Conservation (phyloP, 1,140 invertebrate genomes). For the Archivesica marissinica region DNA sequence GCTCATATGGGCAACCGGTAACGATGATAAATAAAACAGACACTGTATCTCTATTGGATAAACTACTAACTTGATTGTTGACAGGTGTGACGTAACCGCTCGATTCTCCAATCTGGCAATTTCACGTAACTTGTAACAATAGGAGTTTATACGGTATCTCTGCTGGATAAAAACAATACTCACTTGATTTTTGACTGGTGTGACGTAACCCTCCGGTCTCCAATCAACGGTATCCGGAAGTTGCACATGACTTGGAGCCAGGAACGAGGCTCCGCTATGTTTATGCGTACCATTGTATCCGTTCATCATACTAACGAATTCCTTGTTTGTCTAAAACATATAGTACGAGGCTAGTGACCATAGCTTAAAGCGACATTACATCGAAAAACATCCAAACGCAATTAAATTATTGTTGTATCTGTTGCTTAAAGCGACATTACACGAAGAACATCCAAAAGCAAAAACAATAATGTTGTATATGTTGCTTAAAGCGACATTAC, state of each 20-base stretch:
- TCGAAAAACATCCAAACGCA: not conserved
- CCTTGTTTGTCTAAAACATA: constrained; percentile 70
- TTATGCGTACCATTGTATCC: constrained; percentile 59
- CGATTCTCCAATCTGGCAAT: constrained; percentile 73
- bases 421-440: not conserved
- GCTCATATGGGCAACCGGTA: no score
- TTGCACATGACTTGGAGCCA: constrained; percentile 54
- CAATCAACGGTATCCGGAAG: constrained; percentile 75
- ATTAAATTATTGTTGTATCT: not conserved
- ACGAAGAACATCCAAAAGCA: not conserved
- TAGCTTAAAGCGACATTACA: not conserved
- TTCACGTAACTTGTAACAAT: constrained; percentile 54
- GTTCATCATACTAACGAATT: constrained; percentile 74
- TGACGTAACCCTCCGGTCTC: constrained; percentile 78
- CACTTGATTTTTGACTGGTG: constrained; percentile 78
- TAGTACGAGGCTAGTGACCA: not conserved
- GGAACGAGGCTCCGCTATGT: constrained; percentile 26
- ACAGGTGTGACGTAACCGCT: constrained; percentile 78
- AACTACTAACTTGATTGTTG: constrained; percentile 75
- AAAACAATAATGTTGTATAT: not conserved
- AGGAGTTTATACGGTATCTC: no score
- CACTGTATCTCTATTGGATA: not conserved
- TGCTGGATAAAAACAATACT: not conserved
- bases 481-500: not conserved
- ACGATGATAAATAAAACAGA: no score